Evolutionary conservation across 2,888 invertebrate genomes (phyloP).

Genomic region (Timandra comae): DNA sequence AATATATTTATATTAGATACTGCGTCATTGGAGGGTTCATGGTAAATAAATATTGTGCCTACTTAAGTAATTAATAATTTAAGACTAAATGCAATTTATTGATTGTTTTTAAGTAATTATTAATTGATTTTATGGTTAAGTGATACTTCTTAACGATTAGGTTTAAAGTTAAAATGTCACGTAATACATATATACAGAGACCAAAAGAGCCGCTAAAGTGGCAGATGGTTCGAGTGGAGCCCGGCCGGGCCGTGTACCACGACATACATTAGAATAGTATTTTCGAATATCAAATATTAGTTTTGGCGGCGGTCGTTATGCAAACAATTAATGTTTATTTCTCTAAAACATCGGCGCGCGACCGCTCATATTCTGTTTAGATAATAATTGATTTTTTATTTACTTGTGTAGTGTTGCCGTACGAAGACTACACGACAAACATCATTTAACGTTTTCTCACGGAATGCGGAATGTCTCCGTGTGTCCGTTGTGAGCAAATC

Average conservation of each 20-base stretch:
- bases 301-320: constrained; percentile 69
- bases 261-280: constrained; percentile 74
- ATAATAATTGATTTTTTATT: constrained; percentile 72
- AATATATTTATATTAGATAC: no score
- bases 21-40: no score
- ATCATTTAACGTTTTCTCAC: constrained; percentile 51
- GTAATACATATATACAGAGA: constrained; percentile 40
- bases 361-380: constrained; percentile 67
- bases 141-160: no score
- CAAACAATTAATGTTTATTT: constrained; percentile 73
- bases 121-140: no score
- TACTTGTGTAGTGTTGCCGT: constrained; percentile 58
- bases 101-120: no score
- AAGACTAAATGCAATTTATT: no score
- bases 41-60: no score
- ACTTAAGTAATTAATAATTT: no score
- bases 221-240: constrained; percentile 50
- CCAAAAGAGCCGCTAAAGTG: constrained; percentile 69
- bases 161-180: constrained; percentile 36
- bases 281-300: constrained; percentile 75
- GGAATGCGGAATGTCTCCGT: constrained; percentile 25
- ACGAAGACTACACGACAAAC: constrained; percentile 50
- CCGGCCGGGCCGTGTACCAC: constrained; percentile 45
- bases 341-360: constrained; percentile 72
- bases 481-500: constrained; percentile 20